Evolutionary conservation across 2,113 vertebrate genomes (phyloP).

Genomic region (Ranitomeya variabilis): DNA sequence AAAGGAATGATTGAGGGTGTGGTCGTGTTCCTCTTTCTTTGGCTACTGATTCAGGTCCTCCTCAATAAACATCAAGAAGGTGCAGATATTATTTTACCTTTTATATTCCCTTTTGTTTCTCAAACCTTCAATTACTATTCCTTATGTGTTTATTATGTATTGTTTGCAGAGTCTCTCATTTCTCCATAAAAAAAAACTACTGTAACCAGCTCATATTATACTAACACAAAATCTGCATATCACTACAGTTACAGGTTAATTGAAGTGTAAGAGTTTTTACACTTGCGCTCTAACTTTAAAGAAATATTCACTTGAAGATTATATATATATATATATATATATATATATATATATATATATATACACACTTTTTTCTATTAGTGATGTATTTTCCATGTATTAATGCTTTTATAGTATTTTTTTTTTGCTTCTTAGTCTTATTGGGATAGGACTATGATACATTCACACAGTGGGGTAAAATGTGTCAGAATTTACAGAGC

Average conservation of each 20-base stretch:
- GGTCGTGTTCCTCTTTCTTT: constrained; percentile 75
- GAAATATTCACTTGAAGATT: no score
- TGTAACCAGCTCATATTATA: background rate
- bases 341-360: no score
- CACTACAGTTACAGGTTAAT: background rate
- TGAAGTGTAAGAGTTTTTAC: no score
- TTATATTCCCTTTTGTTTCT: background rate
- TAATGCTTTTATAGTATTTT: background rate
- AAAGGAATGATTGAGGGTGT: constrained; percentile 79
- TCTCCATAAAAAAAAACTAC: background rate
- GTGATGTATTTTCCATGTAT: background rate
- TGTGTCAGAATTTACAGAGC: no score
- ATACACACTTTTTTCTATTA: background rate
- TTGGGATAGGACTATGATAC: no score
- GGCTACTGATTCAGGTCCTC: constrained; percentile 52
- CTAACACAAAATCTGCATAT: background rate
- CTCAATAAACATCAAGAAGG: constrained; percentile 56
- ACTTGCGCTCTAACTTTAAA: no score
- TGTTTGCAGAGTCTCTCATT: background rate
- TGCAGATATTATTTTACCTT: background rate
- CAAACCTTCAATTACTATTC: background rate
- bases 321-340: no score
- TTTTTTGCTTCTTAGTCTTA: no score
- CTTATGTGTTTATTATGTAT: background rate
- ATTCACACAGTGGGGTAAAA: no score